Evolutionary conservation across 1,140 invertebrate genomes (phyloP).

Genomic region (Euwallacea similis): DNA sequence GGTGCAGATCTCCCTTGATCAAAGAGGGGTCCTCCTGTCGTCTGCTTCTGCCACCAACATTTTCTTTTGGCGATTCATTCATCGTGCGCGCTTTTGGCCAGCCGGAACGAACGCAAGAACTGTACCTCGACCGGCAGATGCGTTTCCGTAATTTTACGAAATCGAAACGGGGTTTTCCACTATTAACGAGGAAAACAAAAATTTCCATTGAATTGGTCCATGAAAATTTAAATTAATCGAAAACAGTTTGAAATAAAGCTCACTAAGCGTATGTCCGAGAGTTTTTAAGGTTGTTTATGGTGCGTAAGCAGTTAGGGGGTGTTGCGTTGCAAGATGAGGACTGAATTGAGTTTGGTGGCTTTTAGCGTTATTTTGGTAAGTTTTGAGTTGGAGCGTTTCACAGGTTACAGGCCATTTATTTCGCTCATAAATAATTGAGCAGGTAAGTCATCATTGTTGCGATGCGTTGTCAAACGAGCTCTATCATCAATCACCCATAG

Average conservation of each 20-base stretch:
- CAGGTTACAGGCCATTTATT: too few relatives aligned
- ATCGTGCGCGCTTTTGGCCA: slow-evolving; percentile 34
- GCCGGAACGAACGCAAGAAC: slow-evolving; percentile 19
- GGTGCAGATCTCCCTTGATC: slow-evolving; percentile 33
- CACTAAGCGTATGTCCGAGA: background rate
- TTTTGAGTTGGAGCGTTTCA: too few relatives aligned
- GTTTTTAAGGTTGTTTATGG: slow-evolving; percentile 2
- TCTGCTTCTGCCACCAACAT: slow-evolving; percentile 36
- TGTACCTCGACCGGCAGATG: slow-evolving; percentile 18
- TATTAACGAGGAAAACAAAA: too few relatives aligned
- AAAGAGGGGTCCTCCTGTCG: slow-evolving; percentile 39
- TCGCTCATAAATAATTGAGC: too few relatives aligned
- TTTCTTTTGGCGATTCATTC: slow-evolving; percentile 37
- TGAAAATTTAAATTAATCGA: too few relatives aligned
- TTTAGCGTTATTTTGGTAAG: background rate
- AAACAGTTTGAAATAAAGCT: too few relatives aligned
- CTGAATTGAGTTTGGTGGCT: background rate
- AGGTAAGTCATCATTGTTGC: too few relatives aligned
- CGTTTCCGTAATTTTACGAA: slow-evolving; percentile 26
- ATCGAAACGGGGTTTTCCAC: background rate
- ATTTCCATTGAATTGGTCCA: too few relatives aligned
- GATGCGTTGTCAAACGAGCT: too few relatives aligned
- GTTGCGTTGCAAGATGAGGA: slow-evolving; percentile 7
- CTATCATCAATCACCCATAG: too few relatives aligned
- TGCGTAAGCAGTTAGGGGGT: background rate